Conservation (phyloP, 2,113 vertebrate species). For the Desmodus rotundus region DNA sequence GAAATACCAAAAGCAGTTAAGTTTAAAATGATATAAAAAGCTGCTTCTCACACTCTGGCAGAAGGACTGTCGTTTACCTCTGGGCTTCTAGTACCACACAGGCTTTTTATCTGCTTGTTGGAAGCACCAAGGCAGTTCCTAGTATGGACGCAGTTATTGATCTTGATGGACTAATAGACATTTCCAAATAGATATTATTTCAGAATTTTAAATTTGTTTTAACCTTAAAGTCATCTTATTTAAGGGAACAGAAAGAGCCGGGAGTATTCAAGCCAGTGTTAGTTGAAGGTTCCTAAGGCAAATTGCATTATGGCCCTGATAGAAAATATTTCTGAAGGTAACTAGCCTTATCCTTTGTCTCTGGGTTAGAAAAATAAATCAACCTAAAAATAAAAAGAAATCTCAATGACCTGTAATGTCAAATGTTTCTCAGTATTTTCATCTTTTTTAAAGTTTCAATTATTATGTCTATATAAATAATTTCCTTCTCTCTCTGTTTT, state of each 20-base stretch:
- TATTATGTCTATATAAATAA: background rate
- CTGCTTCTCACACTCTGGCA: background rate
- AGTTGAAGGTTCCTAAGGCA: background rate
- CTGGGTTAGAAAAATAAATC: background rate
- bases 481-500: background rate
- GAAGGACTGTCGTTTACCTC: background rate
- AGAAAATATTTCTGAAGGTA: conserved; percentile 13
- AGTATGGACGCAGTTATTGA: background rate
- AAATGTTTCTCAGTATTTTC: background rate
- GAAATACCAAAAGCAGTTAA: background rate
- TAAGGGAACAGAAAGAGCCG: background rate
- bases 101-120: too few species aligned
- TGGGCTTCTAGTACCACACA: background rate
- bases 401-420: background rate
- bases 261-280: background rate
- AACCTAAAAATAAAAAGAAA: background rate
- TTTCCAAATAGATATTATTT: background rate
- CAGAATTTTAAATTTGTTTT: background rate
- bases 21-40: background rate
- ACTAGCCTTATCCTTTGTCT: background rate
- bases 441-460: background rate
- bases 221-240: background rate
- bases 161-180: background rate
- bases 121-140: too few species aligned
- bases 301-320: background rate